Evolutionary conservation across 2,113 vertebrate species (phyloP).

Genomic region (Equus przewalskii): DNA sequence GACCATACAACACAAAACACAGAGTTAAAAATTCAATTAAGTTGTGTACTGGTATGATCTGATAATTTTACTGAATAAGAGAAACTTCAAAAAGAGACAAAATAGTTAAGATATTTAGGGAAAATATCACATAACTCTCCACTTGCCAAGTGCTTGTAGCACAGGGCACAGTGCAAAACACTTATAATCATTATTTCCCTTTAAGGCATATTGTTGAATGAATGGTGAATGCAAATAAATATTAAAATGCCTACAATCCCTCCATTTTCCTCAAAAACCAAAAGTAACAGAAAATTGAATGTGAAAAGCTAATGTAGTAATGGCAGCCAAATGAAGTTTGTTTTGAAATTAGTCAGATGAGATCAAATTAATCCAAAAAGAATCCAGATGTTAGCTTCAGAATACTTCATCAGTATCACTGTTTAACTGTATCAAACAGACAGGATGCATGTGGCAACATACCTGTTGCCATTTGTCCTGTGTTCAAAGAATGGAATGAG

Average conservation of each 20-base stretch:
- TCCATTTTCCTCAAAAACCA: neutral
- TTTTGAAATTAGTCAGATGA: neutral
- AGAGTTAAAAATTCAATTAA: neutral
- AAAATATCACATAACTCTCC: neutral
- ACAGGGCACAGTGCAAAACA: neutral
- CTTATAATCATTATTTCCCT: neutral
- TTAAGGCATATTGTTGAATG: neutral
- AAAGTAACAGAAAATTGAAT: neutral
- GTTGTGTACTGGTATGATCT: neutral
- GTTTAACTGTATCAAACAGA: neutral
- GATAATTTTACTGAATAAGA: neutral
- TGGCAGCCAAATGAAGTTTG: neutral
- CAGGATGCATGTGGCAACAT: neutral
- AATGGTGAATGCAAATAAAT: conserved; percentile 4
- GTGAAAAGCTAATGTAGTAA: neutral
- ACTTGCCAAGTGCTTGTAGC: neutral
- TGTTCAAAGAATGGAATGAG: neutral
- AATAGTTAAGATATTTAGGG: neutral
- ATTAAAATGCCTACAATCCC: neutral
- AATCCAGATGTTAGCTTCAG: neutral
- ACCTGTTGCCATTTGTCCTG: neutral
- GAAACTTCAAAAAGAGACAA: neutral
- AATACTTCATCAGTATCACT: neutral
- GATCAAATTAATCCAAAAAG: neutral
- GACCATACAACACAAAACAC: neutral